phyloP scores from a whole-genome alignment of 1,140 invertebrate species.

The Vanessa tameamea region DNA sequence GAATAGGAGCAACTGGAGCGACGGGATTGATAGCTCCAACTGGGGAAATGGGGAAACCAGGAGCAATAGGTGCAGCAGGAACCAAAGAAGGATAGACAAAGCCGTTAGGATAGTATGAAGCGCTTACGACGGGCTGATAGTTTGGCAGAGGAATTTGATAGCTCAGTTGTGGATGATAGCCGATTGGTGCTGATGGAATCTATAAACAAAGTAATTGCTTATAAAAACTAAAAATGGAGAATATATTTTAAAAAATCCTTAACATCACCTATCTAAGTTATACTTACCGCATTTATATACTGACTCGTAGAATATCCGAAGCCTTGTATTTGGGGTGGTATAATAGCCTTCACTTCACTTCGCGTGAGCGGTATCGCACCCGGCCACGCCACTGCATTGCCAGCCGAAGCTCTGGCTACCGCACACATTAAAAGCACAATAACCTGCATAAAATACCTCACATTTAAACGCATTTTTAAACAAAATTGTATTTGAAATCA shows the following conservation, averaged over 20 bases:
- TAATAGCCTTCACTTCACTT: slow-evolving; percentile 44
- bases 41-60: slow-evolving; percentile 19
- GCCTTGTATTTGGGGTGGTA: slow-evolving; percentile 53
- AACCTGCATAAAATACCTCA: slow-evolving; percentile 39
- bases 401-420: slow-evolving; percentile 40
- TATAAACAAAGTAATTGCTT: slow-evolving; percentile 41
- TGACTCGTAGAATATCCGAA: slow-evolving; percentile 65
- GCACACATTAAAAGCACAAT: slow-evolving; percentile 52
- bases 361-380: slow-evolving; percentile 46
- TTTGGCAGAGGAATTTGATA: slow-evolving; percentile 47
- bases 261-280: neutral
- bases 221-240: slow-evolving; percentile 11
- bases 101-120: slow-evolving; percentile 48
- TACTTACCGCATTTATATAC: slow-evolving; percentile 65
- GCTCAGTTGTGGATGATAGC: slow-evolving; percentile 52
- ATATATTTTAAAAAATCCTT: neutral
- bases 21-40: slow-evolving; percentile 11
- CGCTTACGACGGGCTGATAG: slow-evolving; percentile 43
- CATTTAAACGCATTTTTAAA: slow-evolving; percentile 4
- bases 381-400: slow-evolving; percentile 55
- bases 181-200: slow-evolving; percentile 49
- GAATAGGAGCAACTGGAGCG: slow-evolving; percentile 21
- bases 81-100: slow-evolving; percentile 42
- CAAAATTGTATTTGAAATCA: neutral
- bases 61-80: slow-evolving; percentile 16